Conservation (phyloP, 2,888 invertebrate genomes). For the Xylota segnis region DNA sequence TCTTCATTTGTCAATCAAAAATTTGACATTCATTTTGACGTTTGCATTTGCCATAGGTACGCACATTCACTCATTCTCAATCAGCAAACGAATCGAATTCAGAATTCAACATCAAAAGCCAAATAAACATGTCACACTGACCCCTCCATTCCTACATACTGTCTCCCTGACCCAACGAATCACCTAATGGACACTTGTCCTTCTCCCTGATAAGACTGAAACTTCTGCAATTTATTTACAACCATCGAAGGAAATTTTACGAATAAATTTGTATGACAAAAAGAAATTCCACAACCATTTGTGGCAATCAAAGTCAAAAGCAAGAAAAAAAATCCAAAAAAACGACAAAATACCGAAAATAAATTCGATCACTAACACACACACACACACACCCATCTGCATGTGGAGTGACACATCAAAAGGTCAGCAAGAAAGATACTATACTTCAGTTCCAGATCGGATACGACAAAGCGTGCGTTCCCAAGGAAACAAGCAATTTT, state of each 20-base stretch:
- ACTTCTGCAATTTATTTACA: conserved; percentile 57
- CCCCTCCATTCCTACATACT: background rate
- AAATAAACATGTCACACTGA: conserved; percentile 52
- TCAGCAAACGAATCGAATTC: conserved; percentile 8
- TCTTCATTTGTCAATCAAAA: conserved; percentile 18
- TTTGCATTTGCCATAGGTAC: conserved; percentile 3
- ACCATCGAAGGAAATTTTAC: background rate
- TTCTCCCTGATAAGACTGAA: conserved; percentile 39
- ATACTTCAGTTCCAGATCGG: conserved; percentile 50
- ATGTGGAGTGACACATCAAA: conserved; percentile 57
- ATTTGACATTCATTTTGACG: conserved; percentile 20
- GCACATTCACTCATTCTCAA: conserved; percentile 12
- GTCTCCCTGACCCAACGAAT: conserved; percentile 34
- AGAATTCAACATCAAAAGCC: conserved; percentile 35
- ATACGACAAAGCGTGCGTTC: conserved; percentile 17
- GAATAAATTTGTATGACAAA: conserved; percentile 61
- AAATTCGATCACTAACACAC: conserved; percentile 33
- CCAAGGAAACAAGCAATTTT: conserved; percentile 34
- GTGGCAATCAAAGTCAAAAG: conserved; percentile 58
- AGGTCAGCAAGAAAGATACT: conserved; percentile 58
- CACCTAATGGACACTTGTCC: conserved; percentile 60
- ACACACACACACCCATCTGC: background rate
- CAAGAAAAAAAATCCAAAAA: conserved; percentile 4
- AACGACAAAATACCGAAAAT: conserved; percentile 37
- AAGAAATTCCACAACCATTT: conserved; percentile 50